Conservation (phyloP, 1,140 invertebrate genomes). For the Paralvinella palmiformis region DNA sequence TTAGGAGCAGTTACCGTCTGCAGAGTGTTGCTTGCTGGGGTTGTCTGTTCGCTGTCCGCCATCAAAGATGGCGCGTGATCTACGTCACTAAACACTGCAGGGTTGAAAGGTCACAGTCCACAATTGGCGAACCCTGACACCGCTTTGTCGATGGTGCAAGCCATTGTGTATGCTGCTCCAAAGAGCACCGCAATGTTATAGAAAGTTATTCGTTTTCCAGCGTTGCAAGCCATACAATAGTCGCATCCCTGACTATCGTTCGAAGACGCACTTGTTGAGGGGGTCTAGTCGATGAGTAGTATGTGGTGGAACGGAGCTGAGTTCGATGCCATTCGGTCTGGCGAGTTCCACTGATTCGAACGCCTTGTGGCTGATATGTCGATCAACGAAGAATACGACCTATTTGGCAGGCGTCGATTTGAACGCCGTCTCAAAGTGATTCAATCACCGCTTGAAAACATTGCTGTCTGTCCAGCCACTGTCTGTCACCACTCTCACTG, state of each 20-base stretch:
- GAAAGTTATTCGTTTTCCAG: constrained; percentile 34
- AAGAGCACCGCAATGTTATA: constrained; percentile 32
- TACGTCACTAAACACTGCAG: constrained; percentile 11
- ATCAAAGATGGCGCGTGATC: constrained; percentile 19
- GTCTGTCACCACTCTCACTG: constrained; percentile 18
- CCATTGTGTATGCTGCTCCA: constrained; percentile 8
- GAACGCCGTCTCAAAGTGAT: constrained; percentile 19
- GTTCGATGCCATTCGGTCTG: constrained; percentile 22
- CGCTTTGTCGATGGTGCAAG: constrained; percentile 4
- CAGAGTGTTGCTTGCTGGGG: constrained; percentile 3
- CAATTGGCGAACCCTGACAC: neutral
- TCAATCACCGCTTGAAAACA: constrained; percentile 24
- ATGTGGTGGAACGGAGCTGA: constrained; percentile 29
- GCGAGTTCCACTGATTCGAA: constrained; percentile 16
- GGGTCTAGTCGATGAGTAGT: constrained; percentile 30
- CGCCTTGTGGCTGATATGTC: constrained; percentile 26
- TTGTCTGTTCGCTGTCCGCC: constrained; percentile 10
- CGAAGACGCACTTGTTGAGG: constrained; percentile 20
- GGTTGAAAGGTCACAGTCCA: constrained; percentile 11
- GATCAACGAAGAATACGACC: constrained; percentile 43
- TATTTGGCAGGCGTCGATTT: constrained; percentile 4
- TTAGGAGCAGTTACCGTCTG: too few species aligned
- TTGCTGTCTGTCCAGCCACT: constrained; percentile 24
- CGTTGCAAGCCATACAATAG: constrained; percentile 34
- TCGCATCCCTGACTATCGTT: constrained; percentile 24